Conservation (phyloP, 2,888 invertebrate species). For the Physocephala rufipes region DNA sequence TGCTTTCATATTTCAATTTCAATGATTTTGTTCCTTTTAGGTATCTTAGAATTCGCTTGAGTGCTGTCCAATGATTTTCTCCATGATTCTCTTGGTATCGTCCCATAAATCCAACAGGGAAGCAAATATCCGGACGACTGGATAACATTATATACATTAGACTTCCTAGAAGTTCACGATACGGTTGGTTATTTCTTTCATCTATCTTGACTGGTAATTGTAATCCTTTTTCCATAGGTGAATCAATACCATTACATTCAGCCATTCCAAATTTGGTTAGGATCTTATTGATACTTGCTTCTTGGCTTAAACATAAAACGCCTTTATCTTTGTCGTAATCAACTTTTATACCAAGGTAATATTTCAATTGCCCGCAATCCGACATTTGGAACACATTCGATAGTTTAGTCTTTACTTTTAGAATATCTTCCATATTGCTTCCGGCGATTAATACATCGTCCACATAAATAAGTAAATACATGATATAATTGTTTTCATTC, state of each 20-base stretch:
- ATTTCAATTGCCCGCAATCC: no score
- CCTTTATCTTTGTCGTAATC: no score
- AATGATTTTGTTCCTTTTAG: not conserved
- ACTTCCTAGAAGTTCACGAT: slow-evolving; percentile 9
- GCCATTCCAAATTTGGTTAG: slow-evolving; percentile 38
- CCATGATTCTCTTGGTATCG: slow-evolving; percentile 34
- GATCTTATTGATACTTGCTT: slow-evolving; percentile 27
- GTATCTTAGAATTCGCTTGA: not conserved
- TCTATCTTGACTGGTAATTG: slow-evolving; percentile 8
- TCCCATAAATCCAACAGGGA: slow-evolving; percentile 35
- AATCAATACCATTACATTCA: slow-evolving; percentile 32
- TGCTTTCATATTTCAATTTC: not conserved
- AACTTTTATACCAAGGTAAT: no score
- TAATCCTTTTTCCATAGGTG: slow-evolving; percentile 34
- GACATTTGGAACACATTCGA: no score
- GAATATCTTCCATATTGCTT: no score
- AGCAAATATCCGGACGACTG: slow-evolving; percentile 35
- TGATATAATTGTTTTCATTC: no score
- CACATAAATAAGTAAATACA: no score
- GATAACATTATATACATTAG: slow-evolving; percentile 33
- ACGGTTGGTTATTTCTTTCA: not conserved
- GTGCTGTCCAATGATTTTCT: slow-evolving; percentile 22
- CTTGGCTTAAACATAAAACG: slow-evolving; percentile 23
- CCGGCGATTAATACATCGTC: no score
- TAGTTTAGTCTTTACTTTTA: no score